Base-by-base conservation (phyloP, 2,888 invertebrate genomes). In the Amphipoea oculea region DNA sequence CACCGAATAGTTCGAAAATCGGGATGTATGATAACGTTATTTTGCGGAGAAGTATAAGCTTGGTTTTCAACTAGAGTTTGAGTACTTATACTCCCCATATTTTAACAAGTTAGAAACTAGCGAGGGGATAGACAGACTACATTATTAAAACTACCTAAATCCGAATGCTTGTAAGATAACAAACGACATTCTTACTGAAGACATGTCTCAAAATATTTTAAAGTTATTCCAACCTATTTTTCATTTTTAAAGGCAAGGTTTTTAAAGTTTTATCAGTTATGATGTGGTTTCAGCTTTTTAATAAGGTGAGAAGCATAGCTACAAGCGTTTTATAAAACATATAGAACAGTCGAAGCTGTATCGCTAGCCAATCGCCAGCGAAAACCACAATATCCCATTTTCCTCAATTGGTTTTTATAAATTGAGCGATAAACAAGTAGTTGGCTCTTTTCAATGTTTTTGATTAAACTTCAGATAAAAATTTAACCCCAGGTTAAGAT, bases 351-450 rank as follows among this genome's bases (percentile, higher is more conserved):
- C 12, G 48, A 51, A 69, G 68, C 74, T 14, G 42, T 66, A 68
- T 70, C 63, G 79, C 76, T 81, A 72, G 72, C 78, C 79, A 86
- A 79, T 40, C 74, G 79, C 78, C 23, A 68, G 71, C 40, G 65
- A 73, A 83, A 84, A 76, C 78, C 78, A 75, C 88, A 78, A 87
- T 79, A 80, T 76, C 76, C 78, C 67, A 83, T 78, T 82, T 82
- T 73, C 76, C 72, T 76, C 78, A 78, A 87, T 82, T 85, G 83
- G 70, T 67, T 87, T 73, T 82, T 78, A 82, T 86, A 86, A 85
- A 85, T 70, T 85, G 73, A 62, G 48, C 71, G 69, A 83, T 83
- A 79, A 86, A 66, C 75, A 73, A 76, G 84, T 78, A 57, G 72
- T 68, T 80, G 69, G 54, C 67, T 80, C 65, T 79, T 79, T 82